A percentile compares a stretch with the other conserved stretches of the same genome.
These are phyloP conservation scores for Andrena chrysosceles DNA, from an alignment of 2,888 invertebrate genomes.

Conservation along the genomic window DNA sequence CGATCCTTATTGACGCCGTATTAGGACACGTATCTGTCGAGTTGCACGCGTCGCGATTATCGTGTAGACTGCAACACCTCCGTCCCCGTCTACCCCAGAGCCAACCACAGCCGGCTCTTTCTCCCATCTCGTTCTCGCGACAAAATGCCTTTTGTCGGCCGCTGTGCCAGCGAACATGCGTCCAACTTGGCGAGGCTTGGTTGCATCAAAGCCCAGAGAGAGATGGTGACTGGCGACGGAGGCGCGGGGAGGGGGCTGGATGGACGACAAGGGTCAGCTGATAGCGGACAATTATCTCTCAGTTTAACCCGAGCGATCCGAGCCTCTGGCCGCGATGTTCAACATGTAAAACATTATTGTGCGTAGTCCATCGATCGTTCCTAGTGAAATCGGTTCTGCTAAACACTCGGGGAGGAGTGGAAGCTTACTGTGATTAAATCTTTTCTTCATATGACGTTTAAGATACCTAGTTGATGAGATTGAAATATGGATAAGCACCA, in stretches of 20 bases:
- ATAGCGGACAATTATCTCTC: slow-evolving; percentile 76
- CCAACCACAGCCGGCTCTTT: slow-evolving; percentile 8
- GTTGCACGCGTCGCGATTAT: slow-evolving; percentile 69
- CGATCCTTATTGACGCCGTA: slow-evolving; percentile 67
- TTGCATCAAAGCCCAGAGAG: slow-evolving; percentile 45
- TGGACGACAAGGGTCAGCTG: slow-evolving; percentile 75
- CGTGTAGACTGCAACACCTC: slow-evolving; percentile 47
- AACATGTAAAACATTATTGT: slow-evolving; percentile 60
- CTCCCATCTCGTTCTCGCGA: slow-evolving; percentile 33
- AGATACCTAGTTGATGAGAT: neutral
- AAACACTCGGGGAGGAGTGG: neutral
- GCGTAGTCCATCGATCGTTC: slow-evolving; percentile 46
- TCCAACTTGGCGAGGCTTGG: slow-evolving; percentile 46
- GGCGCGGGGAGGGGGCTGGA: slow-evolving; percentile 43
- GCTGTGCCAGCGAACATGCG: slow-evolving; percentile 55
- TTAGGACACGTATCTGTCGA: slow-evolving; percentile 65
- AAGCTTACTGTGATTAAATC: neutral
- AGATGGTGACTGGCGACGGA: neutral
- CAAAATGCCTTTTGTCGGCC: slow-evolving; percentile 70
- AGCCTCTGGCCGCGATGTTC: slow-evolving; percentile 61
- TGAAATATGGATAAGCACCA: no score
- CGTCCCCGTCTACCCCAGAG: neutral
- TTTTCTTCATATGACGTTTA: neutral
- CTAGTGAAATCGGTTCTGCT: slow-evolving; percentile 25
- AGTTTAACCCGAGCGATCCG: slow-evolving; percentile 72